phyloP scores from a whole-genome alignment of 2,888 invertebrate species.

The Polymixis flavicincta region DNA sequence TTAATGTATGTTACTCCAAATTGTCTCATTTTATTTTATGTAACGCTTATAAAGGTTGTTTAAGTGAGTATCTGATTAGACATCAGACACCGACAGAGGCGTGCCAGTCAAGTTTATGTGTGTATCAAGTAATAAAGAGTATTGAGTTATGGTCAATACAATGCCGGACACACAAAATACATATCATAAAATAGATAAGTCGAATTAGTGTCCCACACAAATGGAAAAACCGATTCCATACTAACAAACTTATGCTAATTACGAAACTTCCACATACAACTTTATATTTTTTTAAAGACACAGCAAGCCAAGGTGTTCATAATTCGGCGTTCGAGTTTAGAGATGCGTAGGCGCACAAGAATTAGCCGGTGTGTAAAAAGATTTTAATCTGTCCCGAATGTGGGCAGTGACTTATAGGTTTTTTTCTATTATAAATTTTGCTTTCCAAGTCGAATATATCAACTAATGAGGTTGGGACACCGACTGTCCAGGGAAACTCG shows the following conservation, averaged over 20 bases:
- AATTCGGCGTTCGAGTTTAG: conserved; percentile 79
- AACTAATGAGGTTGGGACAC: conserved; percentile 79
- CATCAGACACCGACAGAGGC: conserved; percentile 75
- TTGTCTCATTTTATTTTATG: conserved; percentile 64
- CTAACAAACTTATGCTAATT: conserved; percentile 84
- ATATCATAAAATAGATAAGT: conserved; percentile 83
- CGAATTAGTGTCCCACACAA: conserved; percentile 82
- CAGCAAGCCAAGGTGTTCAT: conserved; percentile 76
- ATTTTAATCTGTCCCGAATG: conserved; percentile 85
- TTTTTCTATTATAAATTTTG: conserved; percentile 82
- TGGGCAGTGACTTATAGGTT: conserved; percentile 86
- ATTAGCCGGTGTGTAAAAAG: conserved; percentile 83
- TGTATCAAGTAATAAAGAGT: conserved; percentile 80
- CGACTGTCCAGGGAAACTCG: conserved; percentile 69
- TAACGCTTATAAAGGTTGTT: conserved; percentile 65
- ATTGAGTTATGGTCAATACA: conserved; percentile 78
- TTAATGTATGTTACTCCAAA: conserved; percentile 52
- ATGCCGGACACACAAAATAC: conserved; percentile 77
- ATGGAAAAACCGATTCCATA: conserved; percentile 81
- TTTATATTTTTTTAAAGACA: conserved; percentile 69
- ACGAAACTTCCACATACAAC: conserved; percentile 70
- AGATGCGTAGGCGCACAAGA: conserved; percentile 85
- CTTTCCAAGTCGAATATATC: conserved; percentile 79
- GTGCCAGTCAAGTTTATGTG: conserved; percentile 82
- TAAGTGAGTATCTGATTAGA: conserved; percentile 73